Base-by-base conservation (phyloP, 2,888 invertebrate genomes). In the Ariolimax columbianus region DNA sequence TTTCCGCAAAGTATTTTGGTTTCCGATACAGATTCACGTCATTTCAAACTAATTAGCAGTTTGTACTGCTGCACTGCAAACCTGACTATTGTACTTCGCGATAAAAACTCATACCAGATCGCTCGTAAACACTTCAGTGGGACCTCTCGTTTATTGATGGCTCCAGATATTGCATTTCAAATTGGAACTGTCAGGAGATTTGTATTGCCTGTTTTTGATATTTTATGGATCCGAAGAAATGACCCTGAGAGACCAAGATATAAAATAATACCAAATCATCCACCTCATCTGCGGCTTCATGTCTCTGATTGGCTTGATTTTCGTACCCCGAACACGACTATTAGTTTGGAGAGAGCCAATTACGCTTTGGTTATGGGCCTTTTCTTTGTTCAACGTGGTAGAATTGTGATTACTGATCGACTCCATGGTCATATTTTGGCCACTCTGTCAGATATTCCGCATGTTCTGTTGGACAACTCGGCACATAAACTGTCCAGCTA, bases 121-220 rank as follows among this genome's bases (percentile, higher is more conserved):
- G 85, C 87, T 23, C 38, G 36, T 4, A 38, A 72, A 19, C 26
- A 82, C 63, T 86, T 86, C 55, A 78, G 75, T n/a, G 82, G 84
- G 26, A 77, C 55, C 0, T 77, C 86, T 0, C 66, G 66, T 0
- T 47, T 87, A 14, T 38, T 88, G 26, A 51, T 89, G 66, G 82
- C 82, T 6, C 89, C 89, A 4, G 89, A 89, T 81, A 88, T 86
- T 36, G 89, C 89, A 19, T 87, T 87, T 63, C 84, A 85, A 72
- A 87, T 88, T n/a, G 88, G 88, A 2, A 63, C 63, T 0, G 83
- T 87, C 4, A 43, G 30, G 17, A 75, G 89, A 68, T 85, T 84
- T 51, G 79, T 86, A 68, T 70, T 79, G 0, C 89, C 89, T 3
- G 63, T 80, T 7, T 87, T 88, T 70, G 88, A 89, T 47, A 79